Conservation (phyloP, 2,797 vertebrate genomes). For the Pygocentrus nattereri region DNA sequence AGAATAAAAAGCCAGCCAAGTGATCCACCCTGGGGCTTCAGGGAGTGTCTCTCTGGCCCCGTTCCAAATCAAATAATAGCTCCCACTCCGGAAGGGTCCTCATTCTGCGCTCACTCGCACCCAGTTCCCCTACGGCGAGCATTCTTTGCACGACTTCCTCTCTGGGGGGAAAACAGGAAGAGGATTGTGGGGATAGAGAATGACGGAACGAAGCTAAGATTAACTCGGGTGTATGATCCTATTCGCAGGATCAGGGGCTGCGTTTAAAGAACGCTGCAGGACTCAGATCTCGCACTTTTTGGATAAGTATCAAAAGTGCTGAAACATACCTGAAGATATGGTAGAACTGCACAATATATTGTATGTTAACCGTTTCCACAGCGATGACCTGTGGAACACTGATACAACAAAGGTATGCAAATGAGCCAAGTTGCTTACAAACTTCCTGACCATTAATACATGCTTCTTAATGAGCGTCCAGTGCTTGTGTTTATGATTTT, state of each 20-base stretch:
- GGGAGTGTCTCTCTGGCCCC: slow-evolving; percentile 46
- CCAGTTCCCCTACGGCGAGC: slow-evolving; percentile 30
- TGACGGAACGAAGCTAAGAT: slow-evolving; percentile 38
- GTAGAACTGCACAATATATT: not conserved
- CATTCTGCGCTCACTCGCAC: slow-evolving; percentile 26
- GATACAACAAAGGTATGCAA: not conserved
- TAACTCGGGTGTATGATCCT: slow-evolving; percentile 30
- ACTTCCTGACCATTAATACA: not conserved
- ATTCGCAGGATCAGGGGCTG: not conserved
- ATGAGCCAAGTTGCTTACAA: not conserved
- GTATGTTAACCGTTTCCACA: not conserved
- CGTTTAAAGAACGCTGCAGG: not conserved
- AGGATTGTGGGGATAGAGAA: slow-evolving; percentile 35
- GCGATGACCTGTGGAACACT: not conserved
- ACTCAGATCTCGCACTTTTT: not conserved
- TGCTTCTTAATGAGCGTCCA: not conserved
- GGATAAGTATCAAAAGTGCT: not conserved
- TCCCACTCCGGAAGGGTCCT: slow-evolving; percentile 49
- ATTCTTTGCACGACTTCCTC: slow-evolving; percentile 48
- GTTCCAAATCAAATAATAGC: slow-evolving; percentile 44
- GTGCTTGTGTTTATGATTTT: no score
- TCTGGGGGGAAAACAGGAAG: slow-evolving; percentile 51
- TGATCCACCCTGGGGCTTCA: slow-evolving; percentile 47
- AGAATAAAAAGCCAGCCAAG: slow-evolving; percentile 23
- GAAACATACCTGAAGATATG: not conserved